Conservation (phyloP, 1,140 invertebrate genomes). For the Caerostris darwini region DNA sequence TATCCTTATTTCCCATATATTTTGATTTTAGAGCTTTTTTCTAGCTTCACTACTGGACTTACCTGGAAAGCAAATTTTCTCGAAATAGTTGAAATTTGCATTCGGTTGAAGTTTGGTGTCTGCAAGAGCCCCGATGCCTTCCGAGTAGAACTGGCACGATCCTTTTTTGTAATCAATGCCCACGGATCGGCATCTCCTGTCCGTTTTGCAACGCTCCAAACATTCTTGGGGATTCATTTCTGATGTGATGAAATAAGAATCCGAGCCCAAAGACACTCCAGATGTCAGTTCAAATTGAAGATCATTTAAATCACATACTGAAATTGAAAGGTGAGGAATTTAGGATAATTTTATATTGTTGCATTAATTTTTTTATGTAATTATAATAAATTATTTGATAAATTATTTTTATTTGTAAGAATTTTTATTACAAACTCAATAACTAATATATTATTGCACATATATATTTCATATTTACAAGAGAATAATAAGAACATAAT, state of each 20-base stretch:
- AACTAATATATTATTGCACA: too few species aligned
- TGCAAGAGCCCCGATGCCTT: not conserved
- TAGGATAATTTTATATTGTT: not conserved
- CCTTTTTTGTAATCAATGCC: constrained; percentile 77
- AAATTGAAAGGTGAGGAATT: not conserved
- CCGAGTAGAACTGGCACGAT: constrained; percentile 72
- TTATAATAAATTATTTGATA: not conserved
- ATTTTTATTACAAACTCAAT: too few species aligned
- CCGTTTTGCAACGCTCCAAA: constrained; percentile 68
- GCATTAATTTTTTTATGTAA: not conserved
- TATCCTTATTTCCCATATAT: too few species aligned
- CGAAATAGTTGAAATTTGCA: constrained; percentile 78
- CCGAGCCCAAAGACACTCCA: constrained; percentile 16
- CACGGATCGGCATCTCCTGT: constrained; percentile 70
- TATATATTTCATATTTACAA: too few species aligned
- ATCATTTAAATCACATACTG: constrained; percentile 71
- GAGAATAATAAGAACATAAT: too few species aligned
- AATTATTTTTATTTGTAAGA: too few species aligned
- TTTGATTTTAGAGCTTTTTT: too few species aligned
- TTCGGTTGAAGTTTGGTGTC: constrained; percentile 49
- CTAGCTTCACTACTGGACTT: not conserved
- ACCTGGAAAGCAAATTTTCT: constrained; percentile 78
- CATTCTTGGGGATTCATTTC: constrained; percentile 74
- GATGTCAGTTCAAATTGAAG: constrained; percentile 77
- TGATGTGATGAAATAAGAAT: constrained; percentile 63